Conservation (phyloP, 2,113 vertebrate species). For the Cyprinodon tularosa region DNA sequence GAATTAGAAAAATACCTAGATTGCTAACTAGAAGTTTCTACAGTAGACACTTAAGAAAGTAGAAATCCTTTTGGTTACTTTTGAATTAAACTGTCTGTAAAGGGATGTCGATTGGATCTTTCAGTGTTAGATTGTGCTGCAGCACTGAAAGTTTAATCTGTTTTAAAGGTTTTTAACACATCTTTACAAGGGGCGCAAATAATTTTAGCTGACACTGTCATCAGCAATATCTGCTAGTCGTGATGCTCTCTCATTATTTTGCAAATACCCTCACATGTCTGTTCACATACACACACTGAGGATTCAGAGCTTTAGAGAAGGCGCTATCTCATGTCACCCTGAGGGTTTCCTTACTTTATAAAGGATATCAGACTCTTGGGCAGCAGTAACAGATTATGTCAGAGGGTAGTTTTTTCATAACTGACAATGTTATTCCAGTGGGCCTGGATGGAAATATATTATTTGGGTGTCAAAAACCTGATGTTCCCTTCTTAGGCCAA, state of each 20-base stretch:
- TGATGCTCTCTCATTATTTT: neutral
- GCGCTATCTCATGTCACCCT: conserved; percentile 42
- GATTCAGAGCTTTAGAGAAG: conserved; percentile 13
- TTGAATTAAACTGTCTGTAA: too few species aligned
- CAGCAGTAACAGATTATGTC: conserved; percentile 53
- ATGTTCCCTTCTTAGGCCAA: conserved; percentile 1
- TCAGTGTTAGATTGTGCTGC: neutral
- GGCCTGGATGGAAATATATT: conserved; percentile 33
- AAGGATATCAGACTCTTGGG: conserved; percentile 46
- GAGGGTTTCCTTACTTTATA: conserved; percentile 50
- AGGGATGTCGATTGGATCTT: neutral
- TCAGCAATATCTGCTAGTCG: neutral
- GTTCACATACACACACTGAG: neutral
- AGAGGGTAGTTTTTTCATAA: conserved; percentile 41
- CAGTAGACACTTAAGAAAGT: neutral
- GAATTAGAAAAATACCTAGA: neutral
- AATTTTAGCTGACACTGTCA: neutral
- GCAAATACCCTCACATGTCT: neutral
- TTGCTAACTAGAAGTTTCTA: neutral
- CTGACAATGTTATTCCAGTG: conserved; percentile 40
- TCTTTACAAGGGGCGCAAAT: neutral
- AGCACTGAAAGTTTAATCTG: neutral
- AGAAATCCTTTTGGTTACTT: neutral
- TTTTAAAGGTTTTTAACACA: neutral
- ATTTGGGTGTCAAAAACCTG: conserved; percentile 22